Conservation (phyloP, 2,797 vertebrate species). For the Leuciscus waleckii region DNA sequence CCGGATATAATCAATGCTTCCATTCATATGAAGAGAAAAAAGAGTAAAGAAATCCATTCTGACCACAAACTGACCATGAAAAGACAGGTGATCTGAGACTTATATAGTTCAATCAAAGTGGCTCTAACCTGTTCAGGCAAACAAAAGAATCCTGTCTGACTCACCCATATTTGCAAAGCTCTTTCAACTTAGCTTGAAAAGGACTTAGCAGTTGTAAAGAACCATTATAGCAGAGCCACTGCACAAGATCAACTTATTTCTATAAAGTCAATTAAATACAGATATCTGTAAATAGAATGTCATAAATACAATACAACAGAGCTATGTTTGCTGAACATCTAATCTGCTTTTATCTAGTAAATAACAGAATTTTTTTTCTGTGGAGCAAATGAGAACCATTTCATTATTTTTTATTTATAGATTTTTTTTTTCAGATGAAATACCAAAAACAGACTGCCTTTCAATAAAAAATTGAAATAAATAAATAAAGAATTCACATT, state of each 20-base stretch:
- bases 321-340: not conserved
- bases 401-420: not conserved
- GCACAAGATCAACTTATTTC: not conserved
- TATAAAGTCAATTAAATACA: not conserved
- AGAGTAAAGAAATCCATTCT: conserved; percentile 31
- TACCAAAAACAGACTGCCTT: not conserved
- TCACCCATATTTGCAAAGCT: not conserved
- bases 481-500: no score
- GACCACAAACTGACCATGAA: conserved; percentile 27
- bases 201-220: not conserved
- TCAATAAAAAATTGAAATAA: not conserved
- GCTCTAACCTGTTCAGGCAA: conserved; percentile 6
- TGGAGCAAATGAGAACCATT: not conserved
- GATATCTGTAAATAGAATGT: not conserved
- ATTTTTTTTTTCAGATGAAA: not conserved
- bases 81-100: conserved; percentile 2
- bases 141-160: not conserved
- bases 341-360: not conserved
- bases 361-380: not conserved
- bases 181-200: conserved; percentile 5
- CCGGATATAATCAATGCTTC: conserved; percentile 36
- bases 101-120: conserved; percentile 18
- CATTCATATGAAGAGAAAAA: conserved; percentile 35
- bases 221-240: not conserved
- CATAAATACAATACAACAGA: not conserved